Conservation (phyloP, 1,140 invertebrate genomes). For the Meloidogyne exigua region DNA sequence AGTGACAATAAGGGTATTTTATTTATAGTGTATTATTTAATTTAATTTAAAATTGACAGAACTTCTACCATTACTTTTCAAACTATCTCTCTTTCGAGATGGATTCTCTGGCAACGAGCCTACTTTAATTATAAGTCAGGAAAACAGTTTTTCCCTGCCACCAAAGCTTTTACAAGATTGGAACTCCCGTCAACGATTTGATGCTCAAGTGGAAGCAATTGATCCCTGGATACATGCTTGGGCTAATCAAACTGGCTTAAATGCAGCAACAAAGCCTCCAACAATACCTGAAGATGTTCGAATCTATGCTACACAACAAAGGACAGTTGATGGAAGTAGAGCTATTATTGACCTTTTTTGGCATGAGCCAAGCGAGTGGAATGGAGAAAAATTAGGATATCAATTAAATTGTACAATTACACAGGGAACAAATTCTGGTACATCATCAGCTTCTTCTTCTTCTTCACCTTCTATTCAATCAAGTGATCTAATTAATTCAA, state of each 20-base stretch:
- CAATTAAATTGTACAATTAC: neutral
- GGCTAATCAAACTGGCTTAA: slow-evolving; percentile 52
- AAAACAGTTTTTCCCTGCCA: slow-evolving; percentile 42
- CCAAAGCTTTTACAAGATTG: slow-evolving; percentile 45
- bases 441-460: neutral
- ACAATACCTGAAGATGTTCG: slow-evolving; percentile 40
- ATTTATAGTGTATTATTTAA: neutral
- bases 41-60: neutral
- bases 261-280: slow-evolving; percentile 60
- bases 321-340: slow-evolving; percentile 59
- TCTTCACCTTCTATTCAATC: slow-evolving; percentile 9
- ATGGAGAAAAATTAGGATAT: slow-evolving; percentile 56
- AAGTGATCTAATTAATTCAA: neutral
- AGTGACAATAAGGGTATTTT: neutral
- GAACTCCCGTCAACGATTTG: slow-evolving; percentile 56
- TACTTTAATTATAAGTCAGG: slow-evolving; percentile 38
- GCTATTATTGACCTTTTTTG: slow-evolving; percentile 63
- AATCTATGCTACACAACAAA: slow-evolving; percentile 61
- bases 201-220: slow-evolving; percentile 52
- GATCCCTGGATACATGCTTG: slow-evolving; percentile 50
- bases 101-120: slow-evolving; percentile 49
- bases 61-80: slow-evolving; percentile 15
- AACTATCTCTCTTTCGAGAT: slow-evolving; percentile 55
- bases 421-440: neutral
- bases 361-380: slow-evolving; percentile 61